These are phyloP conservation scores for Drosophila limbata DNA, from an alignment of 2,888 invertebrate genomes.

Conservation along the genomic window DNA sequence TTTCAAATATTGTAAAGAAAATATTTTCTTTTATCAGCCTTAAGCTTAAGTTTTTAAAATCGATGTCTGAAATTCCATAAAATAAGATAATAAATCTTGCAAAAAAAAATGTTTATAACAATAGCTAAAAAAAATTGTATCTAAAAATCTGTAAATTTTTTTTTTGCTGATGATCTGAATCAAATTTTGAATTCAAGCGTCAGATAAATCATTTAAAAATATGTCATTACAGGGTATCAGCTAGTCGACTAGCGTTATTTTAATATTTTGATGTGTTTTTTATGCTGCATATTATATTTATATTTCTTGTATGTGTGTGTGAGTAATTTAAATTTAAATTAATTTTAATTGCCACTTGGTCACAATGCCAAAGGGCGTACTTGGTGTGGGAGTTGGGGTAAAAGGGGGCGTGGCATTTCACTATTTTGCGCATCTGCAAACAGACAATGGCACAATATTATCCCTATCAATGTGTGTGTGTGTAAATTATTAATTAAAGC, in stretches of 20 bases:
- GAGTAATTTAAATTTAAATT: conserved; percentile 75
- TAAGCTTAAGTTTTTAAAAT: too few species aligned
- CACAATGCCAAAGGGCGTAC: conserved; percentile 30
- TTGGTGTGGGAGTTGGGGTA: neutral
- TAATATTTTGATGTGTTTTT: conserved; percentile 24
- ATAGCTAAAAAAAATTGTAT: too few species aligned
- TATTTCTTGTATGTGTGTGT: conserved; percentile 2
- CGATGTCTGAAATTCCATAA: too few species aligned
- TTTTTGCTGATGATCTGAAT: too few species aligned
- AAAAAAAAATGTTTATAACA: too few species aligned
- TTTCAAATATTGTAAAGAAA: too few species aligned
- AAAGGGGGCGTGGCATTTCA: conserved; percentile 25
- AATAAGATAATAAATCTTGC: too few species aligned
- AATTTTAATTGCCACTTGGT: conserved; percentile 75
- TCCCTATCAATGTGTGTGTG: conserved; percentile 11
- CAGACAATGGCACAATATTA: conserved; percentile 51
- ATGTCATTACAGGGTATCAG: conserved; percentile 3
- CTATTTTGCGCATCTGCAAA: conserved; percentile 35
- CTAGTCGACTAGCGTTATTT: neutral
- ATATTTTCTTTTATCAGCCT: too few species aligned
- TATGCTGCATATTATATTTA: neutral
- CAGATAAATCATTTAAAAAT: too few species aligned
- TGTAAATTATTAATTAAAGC: conserved; percentile 52
- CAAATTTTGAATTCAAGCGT: too few species aligned
- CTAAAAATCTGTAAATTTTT: too few species aligned